Percentiles rank a stretch among this genome's conserved stretches.
Evolutionary conservation across 2,113 vertebrate species (phyloP).

Genomic region (Apus apus): DNA sequence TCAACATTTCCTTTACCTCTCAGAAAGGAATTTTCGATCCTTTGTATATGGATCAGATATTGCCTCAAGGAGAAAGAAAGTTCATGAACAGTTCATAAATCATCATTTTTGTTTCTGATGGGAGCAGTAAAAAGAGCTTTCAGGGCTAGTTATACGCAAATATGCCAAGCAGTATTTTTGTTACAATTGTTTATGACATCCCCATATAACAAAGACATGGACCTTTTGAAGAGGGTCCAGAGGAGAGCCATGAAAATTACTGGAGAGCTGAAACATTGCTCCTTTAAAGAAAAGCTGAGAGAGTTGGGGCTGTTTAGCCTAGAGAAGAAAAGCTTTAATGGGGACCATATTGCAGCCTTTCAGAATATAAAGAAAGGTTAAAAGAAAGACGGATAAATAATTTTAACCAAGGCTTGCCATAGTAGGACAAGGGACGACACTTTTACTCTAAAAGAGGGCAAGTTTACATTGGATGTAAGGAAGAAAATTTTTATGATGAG

Average conservation of each 20-base stretch:
- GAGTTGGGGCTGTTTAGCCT: neutral
- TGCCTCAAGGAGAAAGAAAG: neutral
- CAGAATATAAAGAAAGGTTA: neutral
- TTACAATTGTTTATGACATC: neutral
- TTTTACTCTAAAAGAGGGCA: neutral
- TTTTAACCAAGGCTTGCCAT: neutral
- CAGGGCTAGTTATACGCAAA: neutral
- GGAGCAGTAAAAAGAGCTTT: neutral
- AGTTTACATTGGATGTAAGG: neutral
- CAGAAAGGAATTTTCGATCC: neutral
- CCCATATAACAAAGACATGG: neutral
- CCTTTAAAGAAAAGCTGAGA: neutral
- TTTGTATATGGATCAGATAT: neutral
- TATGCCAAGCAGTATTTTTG: neutral
- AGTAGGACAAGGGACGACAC: neutral
- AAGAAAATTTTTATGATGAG: neutral
- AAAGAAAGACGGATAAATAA: neutral
- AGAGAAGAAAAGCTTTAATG: neutral
- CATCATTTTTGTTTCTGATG: neutral
- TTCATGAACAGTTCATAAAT: constrained; percentile 13
- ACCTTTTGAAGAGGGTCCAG: neutral
- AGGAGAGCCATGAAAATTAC: neutral
- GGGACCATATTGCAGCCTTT: neutral
- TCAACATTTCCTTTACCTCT: neutral
- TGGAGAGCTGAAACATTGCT: neutral